phyloP scores from a whole-genome alignment of 2,797 vertebrate species.

The Garrulus glandarius region DNA sequence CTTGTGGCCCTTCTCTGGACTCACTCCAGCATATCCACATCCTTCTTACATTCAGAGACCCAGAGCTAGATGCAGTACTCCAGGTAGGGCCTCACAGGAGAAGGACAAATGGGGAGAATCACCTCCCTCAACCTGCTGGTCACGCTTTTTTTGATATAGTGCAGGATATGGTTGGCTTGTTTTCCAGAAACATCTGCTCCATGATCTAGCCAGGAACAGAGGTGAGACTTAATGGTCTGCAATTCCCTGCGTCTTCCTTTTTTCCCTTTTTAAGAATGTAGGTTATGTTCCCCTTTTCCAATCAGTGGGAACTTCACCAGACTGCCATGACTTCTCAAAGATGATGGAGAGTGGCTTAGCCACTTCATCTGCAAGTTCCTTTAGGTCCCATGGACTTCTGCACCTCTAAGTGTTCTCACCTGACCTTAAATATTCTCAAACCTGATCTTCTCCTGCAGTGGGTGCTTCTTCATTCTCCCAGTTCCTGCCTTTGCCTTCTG shows the following conservation, averaged over 20 bases:
- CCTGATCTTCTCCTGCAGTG: not conserved
- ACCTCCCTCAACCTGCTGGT: not conserved
- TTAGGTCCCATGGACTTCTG: not conserved
- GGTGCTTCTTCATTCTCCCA: not conserved
- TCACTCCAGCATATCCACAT: rapidly evolving
- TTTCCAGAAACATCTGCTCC: not conserved
- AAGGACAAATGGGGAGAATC: not conserved
- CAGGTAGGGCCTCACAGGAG: not conserved
- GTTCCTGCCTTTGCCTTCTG: not conserved
- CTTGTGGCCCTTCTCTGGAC: not conserved
- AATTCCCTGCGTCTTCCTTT: not conserved
- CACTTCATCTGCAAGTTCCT: not conserved
- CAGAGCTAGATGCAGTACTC: not conserved
- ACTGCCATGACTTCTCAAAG: not conserved
- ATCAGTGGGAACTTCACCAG: not conserved
- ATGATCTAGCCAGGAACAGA: not conserved
- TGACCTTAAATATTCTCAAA: not conserved
- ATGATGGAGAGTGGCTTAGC: not conserved
- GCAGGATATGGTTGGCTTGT: not conserved
- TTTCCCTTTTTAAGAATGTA: not conserved
- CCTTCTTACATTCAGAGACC: not conserved
- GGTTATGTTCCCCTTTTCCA: not conserved
- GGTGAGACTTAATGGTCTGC: not conserved
- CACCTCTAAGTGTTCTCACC: not conserved
- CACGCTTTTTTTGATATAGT: too few species aligned